phyloP scores from a whole-genome alignment of 2,888 invertebrate genomes.

The Torymus auratus region DNA sequence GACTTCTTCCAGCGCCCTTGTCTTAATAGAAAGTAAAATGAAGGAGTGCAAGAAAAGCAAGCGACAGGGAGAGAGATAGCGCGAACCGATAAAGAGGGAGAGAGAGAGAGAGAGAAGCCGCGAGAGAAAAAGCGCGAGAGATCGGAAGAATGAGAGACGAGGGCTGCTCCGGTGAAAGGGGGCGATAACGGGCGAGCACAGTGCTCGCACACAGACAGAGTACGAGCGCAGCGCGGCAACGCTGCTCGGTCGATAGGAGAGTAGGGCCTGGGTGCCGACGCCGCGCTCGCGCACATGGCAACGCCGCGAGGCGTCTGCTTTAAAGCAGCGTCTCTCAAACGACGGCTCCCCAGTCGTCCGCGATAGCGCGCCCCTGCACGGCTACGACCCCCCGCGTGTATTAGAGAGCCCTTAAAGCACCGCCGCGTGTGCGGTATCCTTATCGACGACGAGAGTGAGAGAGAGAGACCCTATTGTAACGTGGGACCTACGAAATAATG shows the following conservation, averaged over 20 bases:
- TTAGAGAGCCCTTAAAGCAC: neutral
- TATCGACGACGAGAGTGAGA: constrained; percentile 16
- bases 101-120: constrained; percentile 34
- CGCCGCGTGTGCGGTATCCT: constrained; percentile 12
- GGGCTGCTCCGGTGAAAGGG: constrained; percentile 68
- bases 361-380: neutral
- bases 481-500: constrained; percentile 1
- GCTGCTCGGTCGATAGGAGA: constrained; percentile 75
- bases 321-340: constrained; percentile 70
- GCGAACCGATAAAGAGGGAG: constrained; percentile 4
- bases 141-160: constrained; percentile 58
- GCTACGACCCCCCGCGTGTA: neutral
- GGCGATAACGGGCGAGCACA: constrained; percentile 72
- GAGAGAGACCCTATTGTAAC: constrained; percentile 2
- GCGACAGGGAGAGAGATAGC: constrained; percentile 20
- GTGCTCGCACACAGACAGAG: constrained; percentile 36
- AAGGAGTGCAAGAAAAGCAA: constrained; percentile 53
- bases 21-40: constrained; percentile 58
- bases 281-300: constrained; percentile 66
- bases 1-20: constrained; percentile 56
- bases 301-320: constrained; percentile 72
- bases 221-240: constrained; percentile 67
- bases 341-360: constrained; percentile 35
- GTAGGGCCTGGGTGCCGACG: constrained; percentile 65
- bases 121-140: constrained; percentile 5